Evolutionary conservation across 2,797 vertebrate genomes (phyloP).

Genomic region (Thunnus albacares): DNA sequence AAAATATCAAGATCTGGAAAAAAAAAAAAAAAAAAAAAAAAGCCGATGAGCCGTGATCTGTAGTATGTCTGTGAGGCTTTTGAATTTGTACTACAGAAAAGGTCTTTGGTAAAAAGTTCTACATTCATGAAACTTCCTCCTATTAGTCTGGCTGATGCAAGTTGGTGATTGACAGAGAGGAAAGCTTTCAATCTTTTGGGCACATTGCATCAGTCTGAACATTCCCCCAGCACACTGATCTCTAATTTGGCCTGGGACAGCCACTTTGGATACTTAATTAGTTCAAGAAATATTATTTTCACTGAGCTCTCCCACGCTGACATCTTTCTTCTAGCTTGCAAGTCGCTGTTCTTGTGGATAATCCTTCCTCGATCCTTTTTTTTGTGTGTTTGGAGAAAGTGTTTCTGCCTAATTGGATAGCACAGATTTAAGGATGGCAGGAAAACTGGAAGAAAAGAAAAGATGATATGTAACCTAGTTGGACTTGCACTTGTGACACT

Average conservation of each 20-base stretch:
- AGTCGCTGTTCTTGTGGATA: slow-evolving; percentile 21
- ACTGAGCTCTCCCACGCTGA: background rate
- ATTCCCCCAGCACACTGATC: slow-evolving; percentile 20
- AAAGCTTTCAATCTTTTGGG: slow-evolving; percentile 11
- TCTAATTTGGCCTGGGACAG: slow-evolving; percentile 34
- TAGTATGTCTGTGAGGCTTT: background rate
- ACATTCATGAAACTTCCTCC: background rate
- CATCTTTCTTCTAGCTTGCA: slow-evolving; percentile 6
- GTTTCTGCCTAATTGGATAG: slow-evolving; percentile 44
- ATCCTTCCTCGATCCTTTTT: slow-evolving; percentile 23
- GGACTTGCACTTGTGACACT: slow-evolving; percentile 16
- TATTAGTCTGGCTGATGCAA: slow-evolving; percentile 17
- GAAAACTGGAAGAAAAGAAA: background rate
- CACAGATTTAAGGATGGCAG: slow-evolving; percentile 10
- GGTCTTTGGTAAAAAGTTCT: slow-evolving; percentile 7
- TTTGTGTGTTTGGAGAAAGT: slow-evolving; percentile 17
- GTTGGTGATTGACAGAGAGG: slow-evolving; percentile 26
- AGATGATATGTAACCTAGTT: slow-evolving; percentile 4
- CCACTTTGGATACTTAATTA: slow-evolving; percentile 51
- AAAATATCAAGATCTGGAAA: slow-evolving; percentile 2
- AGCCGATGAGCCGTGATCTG: slow-evolving; percentile 12
- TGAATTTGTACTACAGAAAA: background rate
- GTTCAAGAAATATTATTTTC: slow-evolving; percentile 24
- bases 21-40: background rate
- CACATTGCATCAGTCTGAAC: slow-evolving; percentile 41